Evolutionary conservation across 1,140 invertebrate species (phyloP), one percentile per base, ranked within the genome.

Genomic region (Hestina assimilis): DNA sequence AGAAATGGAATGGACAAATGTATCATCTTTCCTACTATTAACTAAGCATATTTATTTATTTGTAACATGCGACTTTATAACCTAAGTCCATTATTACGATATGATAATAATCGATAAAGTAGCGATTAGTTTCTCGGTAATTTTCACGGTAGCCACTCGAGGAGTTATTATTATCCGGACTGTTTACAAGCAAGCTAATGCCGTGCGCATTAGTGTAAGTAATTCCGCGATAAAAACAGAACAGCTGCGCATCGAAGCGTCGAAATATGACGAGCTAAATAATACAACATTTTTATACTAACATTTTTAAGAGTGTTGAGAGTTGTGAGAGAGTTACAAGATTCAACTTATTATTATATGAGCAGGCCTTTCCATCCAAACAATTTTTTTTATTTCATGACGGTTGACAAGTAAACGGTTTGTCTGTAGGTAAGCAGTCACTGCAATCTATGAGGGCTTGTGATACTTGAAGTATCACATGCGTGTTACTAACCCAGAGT

Each of bases 181-280:
- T 53, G 50, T 53, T 53, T 53, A 50, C 31, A 55, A 56, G 38
- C 26, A 56, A 55, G 33, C 33, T 47, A 64, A 24, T 31, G 51
- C 58, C 45, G 20, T 48, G 33, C 9, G 42, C 41, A 23, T 41
- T 24, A 14, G 9, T 24, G 20, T 59, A 46, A 59, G 47, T 41
- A 40, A 43, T 53, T 53, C 50, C 50, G 50, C 40, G 50, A 53
- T 52, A 52, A 52, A 52, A 52, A 52, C 50, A 20, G 7, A 11
- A 7, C 35, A 26, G 17, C 9, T 52, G 38, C 24, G 23, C 26
- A 29, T 14, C 19, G 31, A 26, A 52, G 38, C 50, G 50, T 9
- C n/a, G 38, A 26, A 29, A 41, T 29, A 41, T 24, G 14, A 26
- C 28, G 29, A 48, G 21, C 15, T 40, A 14, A n/a, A n/a, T n/a